A percentile compares a stretch with the other conserved stretches of the same genome.
phyloP scores from a whole-genome alignment of 2,797 vertebrate species.

The Paguma larvata region DNA sequence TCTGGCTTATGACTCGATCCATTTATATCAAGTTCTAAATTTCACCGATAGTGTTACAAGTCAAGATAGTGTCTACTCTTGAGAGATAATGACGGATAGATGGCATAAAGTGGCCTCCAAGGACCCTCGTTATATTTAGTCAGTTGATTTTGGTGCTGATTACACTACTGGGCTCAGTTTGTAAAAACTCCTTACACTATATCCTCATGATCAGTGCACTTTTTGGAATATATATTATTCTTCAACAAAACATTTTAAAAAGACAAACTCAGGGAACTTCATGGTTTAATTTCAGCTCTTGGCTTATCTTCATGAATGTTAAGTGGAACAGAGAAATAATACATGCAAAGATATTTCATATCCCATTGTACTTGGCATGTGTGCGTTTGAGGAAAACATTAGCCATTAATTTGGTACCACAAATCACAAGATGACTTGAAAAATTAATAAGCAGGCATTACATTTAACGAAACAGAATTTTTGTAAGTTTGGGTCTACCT shows the following conservation, averaged over 20 bases:
- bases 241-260: conserved; percentile 10
- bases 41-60: not conserved
- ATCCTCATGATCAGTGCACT: not conserved
- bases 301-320: not conserved
- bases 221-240: not conserved
- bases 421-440: not conserved
- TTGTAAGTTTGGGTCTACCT: not conserved
- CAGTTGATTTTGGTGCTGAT: not conserved
- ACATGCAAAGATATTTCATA: not conserved
- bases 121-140: not conserved
- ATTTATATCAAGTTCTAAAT: not conserved
- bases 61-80: not conserved
- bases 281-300: conserved; percentile 1
- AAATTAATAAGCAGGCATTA: not conserved
- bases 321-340: not conserved
- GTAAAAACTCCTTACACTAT: not conserved
- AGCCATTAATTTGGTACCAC: not conserved
- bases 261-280: not conserved
- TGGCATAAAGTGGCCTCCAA: not conserved
- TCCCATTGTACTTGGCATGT: not conserved
- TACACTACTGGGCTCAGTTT: not conserved
- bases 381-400: not conserved
- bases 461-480: not conserved
- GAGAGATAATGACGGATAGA: not conserved
- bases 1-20: not conserved